phyloP scores from a whole-genome alignment of 2,888 invertebrate genomes.

The Ectemnius continuus region DNA sequence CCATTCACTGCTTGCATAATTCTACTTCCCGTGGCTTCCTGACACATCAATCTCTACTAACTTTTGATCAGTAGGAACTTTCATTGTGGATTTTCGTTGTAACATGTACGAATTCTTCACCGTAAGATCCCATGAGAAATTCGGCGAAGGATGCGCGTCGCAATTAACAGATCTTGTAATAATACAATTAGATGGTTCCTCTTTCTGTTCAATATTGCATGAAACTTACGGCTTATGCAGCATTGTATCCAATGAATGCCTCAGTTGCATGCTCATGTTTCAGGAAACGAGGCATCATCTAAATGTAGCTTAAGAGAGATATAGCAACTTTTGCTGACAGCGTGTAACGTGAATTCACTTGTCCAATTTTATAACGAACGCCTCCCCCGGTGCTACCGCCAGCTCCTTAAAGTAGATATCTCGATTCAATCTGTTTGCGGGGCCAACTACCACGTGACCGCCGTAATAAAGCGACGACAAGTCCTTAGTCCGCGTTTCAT shows the following conservation, averaged over 20 bases:
- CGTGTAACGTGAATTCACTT: conserved; percentile 74
- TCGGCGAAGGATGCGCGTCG: no score
- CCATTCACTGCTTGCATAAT: neutral
- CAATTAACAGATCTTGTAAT: no score
- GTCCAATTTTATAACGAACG: conserved; percentile 82
- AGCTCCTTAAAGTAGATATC: conserved; percentile 80
- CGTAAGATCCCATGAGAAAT: no score
- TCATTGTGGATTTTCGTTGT: conserved; percentile 41
- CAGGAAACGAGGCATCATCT: no score
- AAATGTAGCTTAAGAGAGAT: no score
- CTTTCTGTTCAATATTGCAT: no score
- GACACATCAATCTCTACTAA: conserved; percentile 17
- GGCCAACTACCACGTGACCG: conserved; percentile 82
- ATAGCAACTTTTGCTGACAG: conserved; percentile 2
- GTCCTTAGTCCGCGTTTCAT: conserved; percentile 82
- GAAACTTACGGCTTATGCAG: no score
- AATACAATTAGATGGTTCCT: no score
- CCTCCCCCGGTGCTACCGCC: conserved; percentile 81
- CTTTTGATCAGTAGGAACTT: conserved; percentile 44
- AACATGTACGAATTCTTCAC: conserved; percentile 11
- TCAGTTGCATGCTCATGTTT: no score
- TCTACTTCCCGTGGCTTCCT: neutral
- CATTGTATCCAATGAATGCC: no score
- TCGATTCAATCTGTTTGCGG: conserved; percentile 75
- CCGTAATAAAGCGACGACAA: conserved; percentile 88